Conservation (phyloP, 2,888 invertebrate species). For the Acleris sparsana region DNA sequence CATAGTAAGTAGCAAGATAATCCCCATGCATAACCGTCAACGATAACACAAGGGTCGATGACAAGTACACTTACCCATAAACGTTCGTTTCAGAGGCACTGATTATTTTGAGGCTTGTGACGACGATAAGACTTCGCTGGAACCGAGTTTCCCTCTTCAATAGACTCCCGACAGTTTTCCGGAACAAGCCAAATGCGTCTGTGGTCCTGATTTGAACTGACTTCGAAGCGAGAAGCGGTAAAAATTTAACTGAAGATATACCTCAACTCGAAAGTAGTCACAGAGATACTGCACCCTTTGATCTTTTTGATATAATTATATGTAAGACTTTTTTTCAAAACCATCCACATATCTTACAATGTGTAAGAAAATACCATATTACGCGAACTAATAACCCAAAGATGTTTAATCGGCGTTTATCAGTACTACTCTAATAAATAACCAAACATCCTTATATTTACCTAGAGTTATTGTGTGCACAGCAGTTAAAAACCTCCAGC, state of each 20-base stretch:
- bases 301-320: background rate
- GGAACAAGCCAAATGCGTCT: slow-evolving; percentile 11
- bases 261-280: slow-evolving; percentile 10
- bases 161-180: slow-evolving; percentile 17
- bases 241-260: slow-evolving; percentile 1
- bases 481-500: no score
- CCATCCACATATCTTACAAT: no score
- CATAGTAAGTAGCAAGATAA: slow-evolving; percentile 18
- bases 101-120: slow-evolving; percentile 20
- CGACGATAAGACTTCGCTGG: slow-evolving; percentile 24
- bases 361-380: no score
- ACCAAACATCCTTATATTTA: no score
- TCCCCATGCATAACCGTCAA: slow-evolving; percentile 37
- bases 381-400: no score
- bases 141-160: slow-evolving; percentile 35
- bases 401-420: no score
- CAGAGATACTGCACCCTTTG: slow-evolving; percentile 1
- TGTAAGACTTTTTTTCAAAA: no score
- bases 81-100: slow-evolving; percentile 36
- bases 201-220: slow-evolving; percentile 10
- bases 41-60: slow-evolving; percentile 47
- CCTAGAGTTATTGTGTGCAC: no score
- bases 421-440: no score
- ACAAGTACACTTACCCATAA: slow-evolving; percentile 60
- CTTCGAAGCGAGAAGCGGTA: slow-evolving; percentile 25